Evolutionary conservation across 2,113 vertebrate species (phyloP).

Genomic region (Oreochromis niloticus): DNA sequence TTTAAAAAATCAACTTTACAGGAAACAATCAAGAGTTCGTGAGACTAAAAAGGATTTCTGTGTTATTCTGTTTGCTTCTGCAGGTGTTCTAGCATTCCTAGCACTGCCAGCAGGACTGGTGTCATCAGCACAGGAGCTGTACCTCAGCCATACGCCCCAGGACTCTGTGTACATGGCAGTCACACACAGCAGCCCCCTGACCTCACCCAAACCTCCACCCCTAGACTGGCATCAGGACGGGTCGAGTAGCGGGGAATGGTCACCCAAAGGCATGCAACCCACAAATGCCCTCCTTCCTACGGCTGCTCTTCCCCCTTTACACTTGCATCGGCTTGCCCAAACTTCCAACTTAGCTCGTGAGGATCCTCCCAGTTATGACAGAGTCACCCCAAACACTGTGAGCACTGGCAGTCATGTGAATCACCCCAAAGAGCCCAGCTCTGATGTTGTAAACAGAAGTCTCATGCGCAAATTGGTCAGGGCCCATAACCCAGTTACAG

Average conservation of each 20-base stretch:
- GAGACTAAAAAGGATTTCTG: not conserved
- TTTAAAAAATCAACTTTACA: not conserved
- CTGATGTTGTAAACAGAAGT: constrained; percentile 4
- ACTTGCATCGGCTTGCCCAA: not conserved
- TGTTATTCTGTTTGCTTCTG: not conserved
- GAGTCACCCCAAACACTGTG: constrained; percentile 40
- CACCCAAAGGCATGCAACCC: constrained; percentile 5
- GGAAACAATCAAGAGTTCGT: not conserved
- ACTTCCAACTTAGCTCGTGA: not conserved
- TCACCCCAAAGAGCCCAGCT: not conserved
- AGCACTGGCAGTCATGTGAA: constrained; percentile 5
- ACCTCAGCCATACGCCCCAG: constrained; percentile 75
- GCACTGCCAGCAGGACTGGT: constrained; percentile 83
- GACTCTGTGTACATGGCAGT: constrained; percentile 74
- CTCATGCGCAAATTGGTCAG: constrained; percentile 18
- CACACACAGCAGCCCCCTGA: constrained; percentile 46
- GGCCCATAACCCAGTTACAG: constrained; percentile 12
- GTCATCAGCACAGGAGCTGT: constrained; percentile 80
- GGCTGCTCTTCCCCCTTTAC: not conserved
- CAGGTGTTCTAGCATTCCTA: constrained; percentile 91
- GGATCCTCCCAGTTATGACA: not conserved
- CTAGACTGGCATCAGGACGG: constrained; percentile 50
- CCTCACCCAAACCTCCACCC: not conserved
- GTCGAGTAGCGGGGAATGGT: constrained; percentile 56
- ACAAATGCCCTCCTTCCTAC: constrained; percentile 16